Conservation (phyloP, 2,797 vertebrate genomes). For the Dromococcyx pavoninus region DNA sequence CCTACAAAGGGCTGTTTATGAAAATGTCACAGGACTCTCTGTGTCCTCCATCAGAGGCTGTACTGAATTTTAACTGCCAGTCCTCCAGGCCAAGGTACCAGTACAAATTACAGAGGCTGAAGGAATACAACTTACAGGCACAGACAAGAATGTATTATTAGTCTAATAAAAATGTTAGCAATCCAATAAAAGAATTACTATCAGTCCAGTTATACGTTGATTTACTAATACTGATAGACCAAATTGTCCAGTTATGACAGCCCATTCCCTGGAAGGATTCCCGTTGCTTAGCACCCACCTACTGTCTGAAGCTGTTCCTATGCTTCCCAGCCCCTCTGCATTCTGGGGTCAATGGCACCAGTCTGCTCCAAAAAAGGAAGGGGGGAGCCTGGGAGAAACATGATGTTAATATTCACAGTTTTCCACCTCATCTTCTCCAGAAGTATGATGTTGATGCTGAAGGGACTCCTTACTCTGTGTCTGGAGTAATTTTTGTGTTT, state of each 20-base stretch:
- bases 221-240: neutral
- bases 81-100: neutral
- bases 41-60: accelerated
- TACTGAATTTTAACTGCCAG: neutral
- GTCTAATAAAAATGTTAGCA: neutral
- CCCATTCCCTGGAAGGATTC: neutral
- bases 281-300: neutral
- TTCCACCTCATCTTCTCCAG: neutral
- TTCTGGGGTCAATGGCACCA: neutral
- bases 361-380: neutral
- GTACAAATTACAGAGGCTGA: neutral
- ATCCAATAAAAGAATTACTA: neutral
- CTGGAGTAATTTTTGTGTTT: neutral
- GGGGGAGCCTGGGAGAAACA: neutral
- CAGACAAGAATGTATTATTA: neutral
- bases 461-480: neutral
- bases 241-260: neutral
- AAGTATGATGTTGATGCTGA: neutral
- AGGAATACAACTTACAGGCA: neutral
- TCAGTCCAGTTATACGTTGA: neutral
- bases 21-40: neutral
- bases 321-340: neutral
- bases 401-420: neutral
- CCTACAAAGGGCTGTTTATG: neutral
- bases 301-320: neutral